Percentiles rank a stretch among this genome's conserved stretches.
phyloP scores from a whole-genome alignment of 2,797 vertebrate species.

The Podargus strigoides region DNA sequence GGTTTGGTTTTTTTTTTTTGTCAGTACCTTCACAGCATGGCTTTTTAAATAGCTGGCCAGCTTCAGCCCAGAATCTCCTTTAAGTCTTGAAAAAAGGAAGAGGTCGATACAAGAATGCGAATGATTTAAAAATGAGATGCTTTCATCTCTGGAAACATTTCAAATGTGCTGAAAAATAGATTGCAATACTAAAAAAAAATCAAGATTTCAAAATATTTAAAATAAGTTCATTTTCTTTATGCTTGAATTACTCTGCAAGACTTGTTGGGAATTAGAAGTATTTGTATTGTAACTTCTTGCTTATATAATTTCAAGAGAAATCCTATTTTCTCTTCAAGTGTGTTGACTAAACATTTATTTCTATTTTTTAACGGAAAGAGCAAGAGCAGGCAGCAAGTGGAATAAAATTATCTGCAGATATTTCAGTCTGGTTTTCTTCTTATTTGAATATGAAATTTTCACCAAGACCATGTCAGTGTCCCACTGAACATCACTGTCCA shows the following conservation, averaged over 20 bases:
- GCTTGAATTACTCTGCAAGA: neutral
- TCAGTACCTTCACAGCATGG: neutral
- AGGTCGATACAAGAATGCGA: neutral
- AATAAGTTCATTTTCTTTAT: neutral
- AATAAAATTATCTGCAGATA: neutral
- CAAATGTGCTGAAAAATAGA: constrained; percentile 28
- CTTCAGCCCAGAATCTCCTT: neutral
- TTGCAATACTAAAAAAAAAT: neutral
- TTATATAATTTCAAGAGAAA: neutral
- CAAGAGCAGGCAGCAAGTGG: neutral
- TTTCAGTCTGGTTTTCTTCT: neutral
- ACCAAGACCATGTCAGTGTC: neutral
- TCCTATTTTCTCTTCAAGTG: neutral
- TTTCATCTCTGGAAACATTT: constrained; percentile 32
- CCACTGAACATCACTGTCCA: neutral
- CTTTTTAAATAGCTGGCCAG: constrained; percentile 27
- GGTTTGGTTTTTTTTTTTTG: neutral
- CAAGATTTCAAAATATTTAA: neutral
- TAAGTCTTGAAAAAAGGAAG: neutral
- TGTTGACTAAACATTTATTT: neutral
- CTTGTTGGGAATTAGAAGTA: neutral
- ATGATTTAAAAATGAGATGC: constrained; percentile 11
- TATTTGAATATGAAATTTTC: neutral
- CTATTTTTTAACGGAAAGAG: neutral
- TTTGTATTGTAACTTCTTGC: neutral